Evolutionary conservation across 2,797 vertebrate species (phyloP).

Genomic region (Cynodonichthys magdalenae): DNA sequence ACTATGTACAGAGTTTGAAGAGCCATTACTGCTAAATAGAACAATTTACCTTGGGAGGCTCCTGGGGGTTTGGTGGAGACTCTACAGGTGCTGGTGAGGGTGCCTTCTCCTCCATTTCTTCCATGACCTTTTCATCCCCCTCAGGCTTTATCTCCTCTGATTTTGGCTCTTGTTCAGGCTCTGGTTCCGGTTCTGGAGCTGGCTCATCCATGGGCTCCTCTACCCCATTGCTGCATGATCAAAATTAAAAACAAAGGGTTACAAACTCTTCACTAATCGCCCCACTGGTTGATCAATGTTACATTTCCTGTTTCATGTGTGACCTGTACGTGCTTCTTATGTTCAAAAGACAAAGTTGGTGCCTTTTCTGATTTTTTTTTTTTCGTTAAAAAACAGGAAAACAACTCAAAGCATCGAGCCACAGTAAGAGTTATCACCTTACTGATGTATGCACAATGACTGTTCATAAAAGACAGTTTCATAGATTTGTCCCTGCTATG

Average conservation of each 20-base stretch:
- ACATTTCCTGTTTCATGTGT: too few relatives aligned
- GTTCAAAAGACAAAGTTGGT: not conserved
- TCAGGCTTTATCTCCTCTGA: conserved; percentile 88
- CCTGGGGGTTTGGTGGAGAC: conserved; percentile 88
- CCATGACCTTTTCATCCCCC: conserved; percentile 88
- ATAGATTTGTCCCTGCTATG: too few relatives aligned
- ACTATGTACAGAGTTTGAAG: not conserved
- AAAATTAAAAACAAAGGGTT: conserved; percentile 8
- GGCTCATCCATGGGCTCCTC: conserved; percentile 93
- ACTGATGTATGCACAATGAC: too few relatives aligned
- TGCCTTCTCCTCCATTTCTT: conserved; percentile 92
- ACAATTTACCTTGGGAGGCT: conserved; percentile 88
- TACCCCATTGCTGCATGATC: conserved; percentile 87
- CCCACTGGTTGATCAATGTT: too few relatives aligned
- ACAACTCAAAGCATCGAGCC: not conserved
- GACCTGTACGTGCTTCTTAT: not conserved
- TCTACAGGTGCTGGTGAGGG: conserved; percentile 89
- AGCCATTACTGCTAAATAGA: not conserved
- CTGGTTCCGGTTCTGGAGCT: conserved; percentile 87
- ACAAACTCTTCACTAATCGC: too few relatives aligned
- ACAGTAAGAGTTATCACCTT: not conserved
- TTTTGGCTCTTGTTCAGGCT: conserved; percentile 90
- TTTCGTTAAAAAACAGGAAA: not conserved
- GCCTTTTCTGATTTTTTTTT: not conserved
- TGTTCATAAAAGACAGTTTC: too few relatives aligned